phyloP scores from a whole-genome alignment of 2,113 vertebrate genomes.

The Crotalus tigris region DNA sequence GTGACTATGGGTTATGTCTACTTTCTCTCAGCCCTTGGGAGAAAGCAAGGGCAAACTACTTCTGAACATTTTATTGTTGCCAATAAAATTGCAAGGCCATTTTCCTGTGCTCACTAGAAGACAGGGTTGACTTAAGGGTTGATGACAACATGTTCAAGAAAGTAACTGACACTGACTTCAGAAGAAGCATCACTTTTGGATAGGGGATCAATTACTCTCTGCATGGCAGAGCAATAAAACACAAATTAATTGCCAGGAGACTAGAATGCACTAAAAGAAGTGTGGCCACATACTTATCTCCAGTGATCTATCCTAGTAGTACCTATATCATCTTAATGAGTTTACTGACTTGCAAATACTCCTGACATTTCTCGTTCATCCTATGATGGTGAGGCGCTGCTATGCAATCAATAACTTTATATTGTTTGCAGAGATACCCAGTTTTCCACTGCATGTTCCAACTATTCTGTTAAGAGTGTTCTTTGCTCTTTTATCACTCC shows the following conservation, averaged over 20 bases:
- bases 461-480: neutral
- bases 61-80: neutral
- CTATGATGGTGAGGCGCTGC: neutral
- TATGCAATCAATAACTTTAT: neutral
- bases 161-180: neutral
- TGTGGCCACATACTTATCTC: neutral
- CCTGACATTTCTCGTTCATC: neutral
- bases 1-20: neutral
- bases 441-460: neutral
- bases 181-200: neutral
- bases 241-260: neutral
- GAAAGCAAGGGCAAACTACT: neutral
- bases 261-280: neutral
- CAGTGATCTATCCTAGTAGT: neutral
- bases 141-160: neutral
- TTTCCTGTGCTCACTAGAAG: neutral
- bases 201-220: neutral
- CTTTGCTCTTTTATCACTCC: neutral
- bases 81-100: neutral
- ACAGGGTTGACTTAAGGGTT: neutral
- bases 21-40: neutral
- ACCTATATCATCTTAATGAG: neutral
- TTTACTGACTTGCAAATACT: neutral
- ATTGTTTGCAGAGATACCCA: neutral
- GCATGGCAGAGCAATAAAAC: neutral